Base-by-base conservation (phyloP, 2,888 invertebrate genomes). In the Nemapogon koenigi region DNA sequence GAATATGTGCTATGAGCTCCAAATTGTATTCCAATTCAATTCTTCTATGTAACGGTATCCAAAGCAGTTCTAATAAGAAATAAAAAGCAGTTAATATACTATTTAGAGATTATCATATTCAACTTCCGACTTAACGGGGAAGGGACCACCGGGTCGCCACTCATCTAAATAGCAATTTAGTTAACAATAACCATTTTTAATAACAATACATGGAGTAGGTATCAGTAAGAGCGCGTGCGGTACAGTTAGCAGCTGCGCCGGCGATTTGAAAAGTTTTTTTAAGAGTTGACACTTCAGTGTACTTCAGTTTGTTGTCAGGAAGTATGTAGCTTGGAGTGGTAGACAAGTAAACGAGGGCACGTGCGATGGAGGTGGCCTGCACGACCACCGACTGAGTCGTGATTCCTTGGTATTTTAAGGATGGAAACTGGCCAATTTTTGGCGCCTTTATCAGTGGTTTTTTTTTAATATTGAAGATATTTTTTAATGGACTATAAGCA, bases 171-270 rank as follows among this genome's bases (percentile, higher is more conserved):
- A 10, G 28, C 17, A 25, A 35, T 25, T 26, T 22, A n/a, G n/a
- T 16, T 16, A 10, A 37, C 37, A 37, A 37, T 28, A 28, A 25
- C 37, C 27, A 16, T 37, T 17, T 16, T 18, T 6, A 7, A 28
- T 40, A 54, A 68, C 66, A 68, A 69, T 63, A 53, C 50, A 27
- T 38, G 19, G 41, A 44, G 47, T 45, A 44, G 44, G 49, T 49
- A 49, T 57, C 57, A 69, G 65, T 64, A 62, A 68, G 67, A 59
- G 64, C 71, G 65, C 69, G 72, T 71, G 72, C 62, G 52, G 33
- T 38, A 11, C 14, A 15, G 13, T 15, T 35, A 50, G 56, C 72
- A 72, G 71, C 71, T 72, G 72, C 57, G 54, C 49, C 36, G 49
- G 54, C 53, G 51, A 11, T 35, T 35, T 18, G 13, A 28, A 7